Conservation (phyloP, 1,140 invertebrate species). For the Magallana ariakensis region DNA sequence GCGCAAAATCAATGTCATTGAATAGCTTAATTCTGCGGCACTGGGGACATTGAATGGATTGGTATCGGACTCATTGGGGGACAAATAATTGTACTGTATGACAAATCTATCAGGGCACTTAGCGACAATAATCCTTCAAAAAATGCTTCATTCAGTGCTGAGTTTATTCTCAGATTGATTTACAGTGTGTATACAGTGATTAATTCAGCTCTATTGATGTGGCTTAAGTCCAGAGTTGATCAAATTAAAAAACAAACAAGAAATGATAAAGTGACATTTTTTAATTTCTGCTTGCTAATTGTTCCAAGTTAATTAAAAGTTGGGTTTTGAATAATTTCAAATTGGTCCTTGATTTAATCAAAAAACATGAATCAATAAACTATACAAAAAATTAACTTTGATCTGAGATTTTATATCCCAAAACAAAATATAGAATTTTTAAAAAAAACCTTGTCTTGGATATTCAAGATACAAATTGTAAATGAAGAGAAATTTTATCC, state of each 20-base stretch:
- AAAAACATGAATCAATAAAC: neutral
- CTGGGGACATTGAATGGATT: conserved; percentile 27
- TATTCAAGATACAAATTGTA: too few relatives aligned
- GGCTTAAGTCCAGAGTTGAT: neutral
- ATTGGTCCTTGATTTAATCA: neutral
- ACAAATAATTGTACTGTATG: conserved; percentile 47
- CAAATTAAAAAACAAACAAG: conserved; percentile 19
- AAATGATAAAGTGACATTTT: neutral
- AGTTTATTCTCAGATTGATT: conserved; percentile 27
- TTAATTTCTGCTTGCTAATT: conserved; percentile 4
- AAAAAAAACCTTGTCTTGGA: too few relatives aligned
- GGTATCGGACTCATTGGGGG: conserved; percentile 30
- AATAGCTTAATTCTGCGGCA: conserved; percentile 42
- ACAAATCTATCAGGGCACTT: conserved; percentile 47
- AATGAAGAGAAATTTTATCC: neutral
- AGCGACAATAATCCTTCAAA: conserved; percentile 42
- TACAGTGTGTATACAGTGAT: conserved; percentile 29
- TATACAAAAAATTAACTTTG: too few relatives aligned
- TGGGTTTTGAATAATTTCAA: neutral
- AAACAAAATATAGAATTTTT: too few relatives aligned
- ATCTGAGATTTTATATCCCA: too few relatives aligned
- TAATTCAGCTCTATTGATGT: neutral
- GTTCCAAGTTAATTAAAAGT: conserved; percentile 3
- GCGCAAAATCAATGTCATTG: conserved; percentile 41
- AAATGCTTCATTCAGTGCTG: conserved; percentile 11